phyloP scores from a whole-genome alignment of 2,888 invertebrate genomes.

The Dryobotodes eremita region DNA sequence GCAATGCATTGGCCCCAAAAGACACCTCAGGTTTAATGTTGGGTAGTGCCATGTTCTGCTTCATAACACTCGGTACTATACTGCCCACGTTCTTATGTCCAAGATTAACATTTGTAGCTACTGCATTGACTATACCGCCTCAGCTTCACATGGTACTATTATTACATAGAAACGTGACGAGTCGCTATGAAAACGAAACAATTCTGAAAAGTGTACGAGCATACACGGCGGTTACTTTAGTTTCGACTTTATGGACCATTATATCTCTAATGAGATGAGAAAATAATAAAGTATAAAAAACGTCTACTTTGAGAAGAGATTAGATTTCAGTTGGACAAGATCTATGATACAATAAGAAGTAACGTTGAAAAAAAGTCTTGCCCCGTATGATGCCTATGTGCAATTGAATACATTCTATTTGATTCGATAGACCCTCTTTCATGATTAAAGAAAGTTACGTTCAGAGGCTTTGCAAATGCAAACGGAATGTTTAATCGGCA shows the following conservation, averaged over 20 bases:
- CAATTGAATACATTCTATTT: background rate
- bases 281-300: background rate
- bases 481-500: background rate
- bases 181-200: conserved; percentile 68
- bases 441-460: background rate
- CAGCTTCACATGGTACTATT: conserved; percentile 80
- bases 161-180: conserved; percentile 70
- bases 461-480: background rate
- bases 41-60: conserved; percentile 71
- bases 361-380: background rate
- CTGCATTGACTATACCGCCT: conserved; percentile 78
- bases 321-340: background rate
- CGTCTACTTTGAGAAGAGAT: background rate
- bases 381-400: background rate
- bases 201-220: conserved; percentile 71
- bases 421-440: background rate
- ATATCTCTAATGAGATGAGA: conserved; percentile 61
- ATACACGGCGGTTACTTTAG: conserved; percentile 73
- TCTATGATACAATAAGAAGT: background rate
- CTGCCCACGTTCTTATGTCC: conserved; percentile 76
- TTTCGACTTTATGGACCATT: conserved; percentile 77
- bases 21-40: conserved; percentile 66
- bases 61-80: conserved; percentile 72
- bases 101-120: conserved; percentile 72
- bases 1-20: conserved; percentile 72